These are phyloP conservation scores for Neostethus bicornis DNA, from an alignment of 2,797 vertebrate species.

Conservation along the genomic window DNA sequence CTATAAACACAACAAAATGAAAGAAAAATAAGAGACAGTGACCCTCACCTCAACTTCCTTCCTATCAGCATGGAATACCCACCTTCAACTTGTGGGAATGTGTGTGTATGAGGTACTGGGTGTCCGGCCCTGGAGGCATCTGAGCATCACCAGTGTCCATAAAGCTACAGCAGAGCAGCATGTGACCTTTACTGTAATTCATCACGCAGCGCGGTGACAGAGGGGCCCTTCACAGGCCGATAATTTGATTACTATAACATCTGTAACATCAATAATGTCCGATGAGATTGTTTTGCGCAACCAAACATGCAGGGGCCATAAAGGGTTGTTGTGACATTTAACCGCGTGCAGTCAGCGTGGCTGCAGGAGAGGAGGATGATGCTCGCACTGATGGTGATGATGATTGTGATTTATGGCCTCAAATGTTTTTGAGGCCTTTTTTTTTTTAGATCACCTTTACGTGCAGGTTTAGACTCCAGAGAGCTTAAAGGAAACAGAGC, in stretches of 20 bases:
- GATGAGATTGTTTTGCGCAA: conserved; percentile 83
- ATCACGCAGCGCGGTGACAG: conserved; percentile 69
- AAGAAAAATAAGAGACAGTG: conserved; percentile 14
- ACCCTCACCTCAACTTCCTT: neutral
- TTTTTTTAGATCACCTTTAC: conserved; percentile 33
- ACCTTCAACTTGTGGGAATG: conserved; percentile 34
- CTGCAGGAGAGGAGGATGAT: conserved; percentile 21
- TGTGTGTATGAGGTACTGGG: neutral
- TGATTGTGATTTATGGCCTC: conserved; percentile 25
- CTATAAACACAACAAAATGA: conserved; percentile 29
- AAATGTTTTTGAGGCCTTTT: too few species aligned
- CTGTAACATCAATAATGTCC: conserved; percentile 85
- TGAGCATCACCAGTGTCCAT: conserved; percentile 71
- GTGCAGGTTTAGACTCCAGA: neutral
- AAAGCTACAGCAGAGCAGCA: conserved; percentile 61
- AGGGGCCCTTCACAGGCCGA: conserved; percentile 81
- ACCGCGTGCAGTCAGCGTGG: conserved; percentile 51
- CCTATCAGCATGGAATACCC: conserved; percentile 4
- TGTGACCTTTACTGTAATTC: conserved; percentile 83
- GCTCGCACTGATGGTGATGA: conserved; percentile 16
- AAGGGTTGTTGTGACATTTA: conserved; percentile 77
- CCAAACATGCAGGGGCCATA: conserved; percentile 81
- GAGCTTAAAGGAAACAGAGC: neutral
- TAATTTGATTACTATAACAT: conserved; percentile 86
- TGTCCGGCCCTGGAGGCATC: conserved; percentile 53